Percentiles rank a stretch among this genome's conserved stretches.
Evolutionary conservation across 2,888 invertebrate genomes (phyloP).

Genomic region (Laspeyria flexula): DNA sequence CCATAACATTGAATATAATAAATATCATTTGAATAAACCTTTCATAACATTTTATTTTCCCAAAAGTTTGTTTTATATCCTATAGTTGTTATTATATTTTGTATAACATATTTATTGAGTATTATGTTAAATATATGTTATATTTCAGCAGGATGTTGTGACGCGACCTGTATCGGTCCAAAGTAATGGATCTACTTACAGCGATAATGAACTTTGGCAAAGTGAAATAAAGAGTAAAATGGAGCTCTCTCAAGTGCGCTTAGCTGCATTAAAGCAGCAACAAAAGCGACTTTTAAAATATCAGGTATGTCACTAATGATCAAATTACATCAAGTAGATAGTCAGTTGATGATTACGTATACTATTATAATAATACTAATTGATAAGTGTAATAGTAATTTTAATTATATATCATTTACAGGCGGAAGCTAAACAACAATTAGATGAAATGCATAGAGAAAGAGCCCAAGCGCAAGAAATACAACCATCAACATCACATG

Average conservation of each 20-base stretch:
- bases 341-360: too few relatives aligned
- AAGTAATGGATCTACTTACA: conserved; percentile 81
- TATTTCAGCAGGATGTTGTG: conserved; percentile 69
- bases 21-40: too few relatives aligned
- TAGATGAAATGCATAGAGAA: conserved; percentile 78
- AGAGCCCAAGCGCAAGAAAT: conserved; percentile 69
- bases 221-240: conserved; percentile 87
- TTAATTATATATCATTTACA: conserved; percentile 49
- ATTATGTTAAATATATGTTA: not conserved
- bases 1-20: too few relatives aligned
- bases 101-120: not conserved
- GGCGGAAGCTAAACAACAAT: conserved; percentile 82
- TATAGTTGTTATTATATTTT: too few relatives aligned
- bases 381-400: too few relatives aligned
- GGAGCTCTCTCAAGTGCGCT: conserved; percentile 87
- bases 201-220: conserved; percentile 84
- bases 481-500: conserved; percentile 72
- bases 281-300: conserved; percentile 82
- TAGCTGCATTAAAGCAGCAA: conserved; percentile 86
- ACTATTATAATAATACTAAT: too few relatives aligned
- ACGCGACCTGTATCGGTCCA: conserved; percentile 81
- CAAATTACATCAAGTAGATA: too few relatives aligned
- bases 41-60: not conserved
- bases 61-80: too few relatives aligned
- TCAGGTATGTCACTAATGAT: conserved; percentile 70